These are phyloP conservation scores for Scomber japonicus DNA, from an alignment of 2,113 vertebrate genomes.

Conservation along the genomic window DNA sequence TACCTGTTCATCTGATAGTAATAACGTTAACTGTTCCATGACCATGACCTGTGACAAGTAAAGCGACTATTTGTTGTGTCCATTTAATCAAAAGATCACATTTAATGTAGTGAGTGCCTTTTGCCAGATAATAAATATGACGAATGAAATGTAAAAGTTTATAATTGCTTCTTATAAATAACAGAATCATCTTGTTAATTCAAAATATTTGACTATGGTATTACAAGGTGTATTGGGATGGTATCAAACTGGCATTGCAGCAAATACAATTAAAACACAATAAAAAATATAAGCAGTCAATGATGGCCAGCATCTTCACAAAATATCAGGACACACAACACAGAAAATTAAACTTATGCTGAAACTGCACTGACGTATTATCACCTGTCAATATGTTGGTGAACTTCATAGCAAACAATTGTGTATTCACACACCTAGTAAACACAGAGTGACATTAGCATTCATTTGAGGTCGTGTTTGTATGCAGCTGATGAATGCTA, in stretches of 20 bases:
- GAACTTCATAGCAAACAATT: too few relatives aligned
- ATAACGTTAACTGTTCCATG: conserved; percentile 37
- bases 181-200: not conserved
- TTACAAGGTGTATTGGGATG: not conserved
- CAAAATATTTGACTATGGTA: not conserved
- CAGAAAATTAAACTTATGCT: too few relatives aligned
- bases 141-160: conserved; percentile 26
- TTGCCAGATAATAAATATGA: conserved; percentile 76
- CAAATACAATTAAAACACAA: not conserved
- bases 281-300: not conserved
- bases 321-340: too few relatives aligned
- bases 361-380: too few relatives aligned
- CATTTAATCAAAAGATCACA: conserved; percentile 70
- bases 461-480: too few relatives aligned
- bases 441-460: too few relatives aligned
- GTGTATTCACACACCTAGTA: too few relatives aligned
- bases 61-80: conserved; percentile 56
- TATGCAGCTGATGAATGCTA: too few relatives aligned
- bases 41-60: conserved; percentile 64
- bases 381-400: too few relatives aligned
- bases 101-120: conserved; percentile 85
- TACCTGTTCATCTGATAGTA: conserved; percentile 36
- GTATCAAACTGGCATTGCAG: not conserved
- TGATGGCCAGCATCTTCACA: not conserved
- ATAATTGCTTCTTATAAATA: not conserved